phyloP scores from a whole-genome alignment of 2,888 invertebrate species.

The Drosophila mayaguana region DNA sequence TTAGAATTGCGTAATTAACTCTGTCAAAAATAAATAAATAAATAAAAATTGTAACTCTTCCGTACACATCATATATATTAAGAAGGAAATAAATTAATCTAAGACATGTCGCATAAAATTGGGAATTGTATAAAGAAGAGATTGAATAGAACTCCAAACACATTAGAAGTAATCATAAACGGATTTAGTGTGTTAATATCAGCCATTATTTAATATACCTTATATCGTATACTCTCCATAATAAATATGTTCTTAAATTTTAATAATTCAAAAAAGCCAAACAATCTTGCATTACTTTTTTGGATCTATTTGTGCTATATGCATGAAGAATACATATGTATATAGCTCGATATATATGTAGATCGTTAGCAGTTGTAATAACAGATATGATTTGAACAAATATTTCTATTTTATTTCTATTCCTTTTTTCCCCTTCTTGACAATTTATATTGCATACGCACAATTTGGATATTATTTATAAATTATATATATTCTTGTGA shows the following conservation, averaged over 20 bases:
- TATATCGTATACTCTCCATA: not conserved
- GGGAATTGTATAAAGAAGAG: not conserved
- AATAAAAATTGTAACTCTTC: no score
- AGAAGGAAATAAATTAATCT: not conserved
- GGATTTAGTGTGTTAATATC: not conserved
- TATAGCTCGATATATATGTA: conserved; percentile 13
- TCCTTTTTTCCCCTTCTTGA: conserved; percentile 38
- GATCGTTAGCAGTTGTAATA: conserved; percentile 21
- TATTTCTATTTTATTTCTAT: conserved; percentile 51
- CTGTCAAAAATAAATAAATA: no score
- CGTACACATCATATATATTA: no score
- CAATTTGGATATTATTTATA: conserved; percentile 43
- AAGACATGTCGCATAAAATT: not conserved
- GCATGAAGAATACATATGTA: conserved; percentile 6
- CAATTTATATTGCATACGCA: conserved; percentile 40
- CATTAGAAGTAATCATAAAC: not conserved
- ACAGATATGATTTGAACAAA: conserved; percentile 45
- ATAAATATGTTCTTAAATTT: not conserved
- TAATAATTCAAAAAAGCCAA: not conserved
- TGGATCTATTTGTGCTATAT: conserved; percentile 1
- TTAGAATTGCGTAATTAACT: no score
- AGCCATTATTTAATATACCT: not conserved
- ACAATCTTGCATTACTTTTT: not conserved
- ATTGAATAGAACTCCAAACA: not conserved
- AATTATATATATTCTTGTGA: conserved; percentile 26